Conservation (phyloP, 2,797 vertebrate genomes). For the Malacoctenus gilli region DNA sequence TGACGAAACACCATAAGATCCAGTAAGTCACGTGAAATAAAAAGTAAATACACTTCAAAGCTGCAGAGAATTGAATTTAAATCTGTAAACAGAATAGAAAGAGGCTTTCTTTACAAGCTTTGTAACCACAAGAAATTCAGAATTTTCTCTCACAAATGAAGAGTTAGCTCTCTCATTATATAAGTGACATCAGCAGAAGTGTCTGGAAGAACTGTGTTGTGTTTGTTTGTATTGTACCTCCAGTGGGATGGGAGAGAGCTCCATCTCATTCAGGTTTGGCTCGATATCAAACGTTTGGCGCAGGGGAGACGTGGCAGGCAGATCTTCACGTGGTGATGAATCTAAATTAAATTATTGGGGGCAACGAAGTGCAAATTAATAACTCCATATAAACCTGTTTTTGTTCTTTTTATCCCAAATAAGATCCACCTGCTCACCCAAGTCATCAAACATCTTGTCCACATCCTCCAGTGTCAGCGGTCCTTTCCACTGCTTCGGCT, state of each 20-base stretch:
- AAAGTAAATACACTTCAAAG: no score
- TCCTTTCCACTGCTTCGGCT: conserved; percentile 24
- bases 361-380: neutral
- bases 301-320: conserved; percentile 29
- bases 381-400: no score
- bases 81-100: no score
- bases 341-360: conserved; percentile 48
- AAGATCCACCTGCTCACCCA: conserved; percentile 62
- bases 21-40: no score
- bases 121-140: no score
- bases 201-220: neutral
- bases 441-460: conserved; percentile 75
- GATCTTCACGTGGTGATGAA: conserved; percentile 12
- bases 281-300: conserved; percentile 30
- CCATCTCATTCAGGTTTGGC: conserved; percentile 2
- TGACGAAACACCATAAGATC: conserved; percentile 23
- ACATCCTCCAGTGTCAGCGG: conserved; percentile 52
- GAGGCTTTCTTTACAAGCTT: no score
- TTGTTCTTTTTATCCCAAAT: no score
- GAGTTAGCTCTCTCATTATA: no score
- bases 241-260: neutral
- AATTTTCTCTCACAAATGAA: no score
- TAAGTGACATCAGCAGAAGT: neutral
- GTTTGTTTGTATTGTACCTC: neutral
- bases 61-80: no score